Evolutionary conservation across 2,888 invertebrate genomes (phyloP).

Genomic region (Syritta pipiens): DNA sequence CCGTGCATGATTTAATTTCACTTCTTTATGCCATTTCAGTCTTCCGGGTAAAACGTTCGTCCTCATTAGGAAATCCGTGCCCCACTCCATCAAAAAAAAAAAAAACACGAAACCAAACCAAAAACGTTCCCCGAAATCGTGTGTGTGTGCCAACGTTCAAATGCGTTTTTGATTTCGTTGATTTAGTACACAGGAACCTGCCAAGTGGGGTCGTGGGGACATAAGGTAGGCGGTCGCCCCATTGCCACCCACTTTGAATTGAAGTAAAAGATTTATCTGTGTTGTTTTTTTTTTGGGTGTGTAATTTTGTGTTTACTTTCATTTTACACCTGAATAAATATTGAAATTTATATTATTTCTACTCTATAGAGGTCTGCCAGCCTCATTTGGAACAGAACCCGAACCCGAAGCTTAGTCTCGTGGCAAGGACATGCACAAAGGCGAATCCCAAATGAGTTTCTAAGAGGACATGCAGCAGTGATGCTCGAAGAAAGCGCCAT

Average conservation of each 20-base stretch:
- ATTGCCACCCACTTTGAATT: background rate
- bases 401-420: slow-evolving; percentile 25
- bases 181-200: slow-evolving; percentile 21
- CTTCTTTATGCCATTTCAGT: slow-evolving; percentile 34
- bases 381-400: background rate
- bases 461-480: slow-evolving; percentile 36
- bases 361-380: background rate
- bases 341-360: slow-evolving; percentile 65
- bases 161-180: slow-evolving; percentile 68
- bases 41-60: slow-evolving; percentile 21
- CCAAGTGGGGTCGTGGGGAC: background rate
- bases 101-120: background rate
- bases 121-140: slow-evolving; percentile 11
- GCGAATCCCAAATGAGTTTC: slow-evolving; percentile 64
- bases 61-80: slow-evolving; percentile 47
- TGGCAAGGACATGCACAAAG: slow-evolving; percentile 28
- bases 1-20: slow-evolving; percentile 51
- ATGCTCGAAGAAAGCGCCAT: slow-evolving; percentile 26
- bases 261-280: slow-evolving; percentile 34
- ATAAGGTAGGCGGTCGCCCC: background rate
- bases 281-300: slow-evolving; percentile 24
- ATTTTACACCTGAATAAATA: slow-evolving; percentile 67
- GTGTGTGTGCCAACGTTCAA: slow-evolving; percentile 47
- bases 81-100: no score
- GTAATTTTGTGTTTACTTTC: slow-evolving; percentile 52